Conservation (phyloP, 2,113 vertebrate genomes). For the Pseudopodoces humilis region DNA sequence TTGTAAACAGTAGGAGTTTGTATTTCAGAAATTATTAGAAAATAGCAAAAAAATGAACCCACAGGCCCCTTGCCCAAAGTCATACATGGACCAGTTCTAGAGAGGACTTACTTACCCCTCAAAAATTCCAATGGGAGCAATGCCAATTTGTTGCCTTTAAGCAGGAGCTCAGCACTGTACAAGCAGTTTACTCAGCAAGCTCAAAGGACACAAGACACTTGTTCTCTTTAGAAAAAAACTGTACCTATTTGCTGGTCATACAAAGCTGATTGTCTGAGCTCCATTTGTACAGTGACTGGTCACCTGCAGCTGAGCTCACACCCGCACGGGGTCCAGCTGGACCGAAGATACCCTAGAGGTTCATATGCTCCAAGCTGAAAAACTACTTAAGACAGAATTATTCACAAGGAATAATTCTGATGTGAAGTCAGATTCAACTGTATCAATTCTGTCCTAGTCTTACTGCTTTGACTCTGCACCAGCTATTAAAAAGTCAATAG, state of each 20-base stretch:
- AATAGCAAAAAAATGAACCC: not conserved
- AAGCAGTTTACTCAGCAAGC: not conserved
- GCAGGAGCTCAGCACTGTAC: not conserved
- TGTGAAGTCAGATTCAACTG: not conserved
- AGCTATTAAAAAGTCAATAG: not conserved
- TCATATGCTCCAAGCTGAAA: not conserved
- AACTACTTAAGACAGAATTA: not conserved
- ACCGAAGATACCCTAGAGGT: not conserved
- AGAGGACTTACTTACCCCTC: not conserved
- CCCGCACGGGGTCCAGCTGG: accelerated
- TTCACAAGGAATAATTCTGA: not conserved
- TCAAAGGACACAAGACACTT: not conserved
- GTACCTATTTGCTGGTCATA: not conserved
- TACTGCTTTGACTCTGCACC: not conserved
- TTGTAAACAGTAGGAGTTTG: not conserved
- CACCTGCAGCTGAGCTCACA: not conserved
- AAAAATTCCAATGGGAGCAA: not conserved
- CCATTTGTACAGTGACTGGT: not conserved
- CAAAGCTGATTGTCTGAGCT: not conserved
- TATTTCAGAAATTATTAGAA: not conserved
- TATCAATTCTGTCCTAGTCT: not conserved
- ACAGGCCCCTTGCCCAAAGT: not conserved
- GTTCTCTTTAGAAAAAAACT: not conserved
- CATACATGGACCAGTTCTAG: not conserved
- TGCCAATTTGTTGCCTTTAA: not conserved